Conservation (phyloP, 2,113 vertebrate species). For the Phrynosoma blainvillii region DNA sequence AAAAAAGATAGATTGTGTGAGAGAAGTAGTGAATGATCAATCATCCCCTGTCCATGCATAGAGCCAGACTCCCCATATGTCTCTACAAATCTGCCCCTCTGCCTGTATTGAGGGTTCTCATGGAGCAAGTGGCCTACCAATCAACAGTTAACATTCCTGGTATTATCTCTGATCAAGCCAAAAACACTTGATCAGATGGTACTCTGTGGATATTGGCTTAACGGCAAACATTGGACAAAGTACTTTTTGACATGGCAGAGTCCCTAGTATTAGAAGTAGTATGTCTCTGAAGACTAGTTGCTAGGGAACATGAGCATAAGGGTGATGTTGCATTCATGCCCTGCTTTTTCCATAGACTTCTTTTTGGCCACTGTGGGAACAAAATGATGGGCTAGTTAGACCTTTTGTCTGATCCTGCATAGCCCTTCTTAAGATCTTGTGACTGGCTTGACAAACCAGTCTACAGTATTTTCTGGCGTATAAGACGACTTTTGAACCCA, state of each 20-base stretch:
- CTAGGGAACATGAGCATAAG: not conserved
- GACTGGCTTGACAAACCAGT: not conserved
- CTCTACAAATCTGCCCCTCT: not conserved
- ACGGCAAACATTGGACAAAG: not conserved
- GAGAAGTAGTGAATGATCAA: too few species aligned
- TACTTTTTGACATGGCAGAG: not conserved
- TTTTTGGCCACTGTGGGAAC: not conserved
- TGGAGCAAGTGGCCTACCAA: not conserved
- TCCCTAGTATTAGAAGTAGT: not conserved
- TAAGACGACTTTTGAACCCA: too few species aligned
- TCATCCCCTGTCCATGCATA: too few species aligned
- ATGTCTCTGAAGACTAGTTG: not conserved
- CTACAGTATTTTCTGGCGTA: too few species aligned
- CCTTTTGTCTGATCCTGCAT: not conserved
- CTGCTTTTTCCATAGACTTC: not conserved
- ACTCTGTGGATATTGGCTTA: not conserved
- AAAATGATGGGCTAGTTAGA: not conserved
- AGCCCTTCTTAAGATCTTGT: not conserved
- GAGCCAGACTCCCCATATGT: not conserved
- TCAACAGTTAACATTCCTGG: not conserved
- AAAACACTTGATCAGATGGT: not conserved
- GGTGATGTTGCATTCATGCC: not conserved
- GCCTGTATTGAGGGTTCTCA: not conserved
- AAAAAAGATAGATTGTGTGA: not conserved
- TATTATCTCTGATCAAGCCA: not conserved